Evolutionary conservation across 2,888 invertebrate species (phyloP).

Genomic region (Nebria salina): DNA sequence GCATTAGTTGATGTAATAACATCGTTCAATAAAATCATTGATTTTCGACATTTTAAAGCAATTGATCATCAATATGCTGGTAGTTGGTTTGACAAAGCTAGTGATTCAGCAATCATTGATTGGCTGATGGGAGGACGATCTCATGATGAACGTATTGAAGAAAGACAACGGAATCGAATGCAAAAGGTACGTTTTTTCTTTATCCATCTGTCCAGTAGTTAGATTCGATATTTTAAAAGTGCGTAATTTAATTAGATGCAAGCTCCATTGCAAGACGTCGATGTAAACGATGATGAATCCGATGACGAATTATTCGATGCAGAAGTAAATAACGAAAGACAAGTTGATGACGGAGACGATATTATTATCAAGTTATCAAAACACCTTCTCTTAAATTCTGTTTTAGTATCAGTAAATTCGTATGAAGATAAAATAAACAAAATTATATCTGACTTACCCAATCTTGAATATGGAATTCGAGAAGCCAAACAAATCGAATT

Average conservation of each 20-base stretch:
- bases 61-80: slow-evolving; percentile 53
- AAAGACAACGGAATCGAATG: slow-evolving; percentile 30
- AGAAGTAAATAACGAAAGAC: slow-evolving; percentile 29
- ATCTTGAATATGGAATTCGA: slow-evolving; percentile 8
- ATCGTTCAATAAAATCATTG: slow-evolving; percentile 58
- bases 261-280: slow-evolving; percentile 12
- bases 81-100: slow-evolving; percentile 59
- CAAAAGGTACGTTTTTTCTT: slow-evolving; percentile 18
- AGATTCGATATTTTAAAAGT: background rate
- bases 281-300: slow-evolving; percentile 27
- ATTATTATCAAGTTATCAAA: slow-evolving; percentile 21
- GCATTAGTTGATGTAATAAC: slow-evolving; percentile 51
- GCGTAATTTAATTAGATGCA: background rate
- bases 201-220: background rate
- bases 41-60: slow-evolving; percentile 51
- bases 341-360: slow-evolving; percentile 35
- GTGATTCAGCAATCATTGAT: slow-evolving; percentile 47
- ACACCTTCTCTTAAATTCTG: background rate
- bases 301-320: slow-evolving; percentile 45
- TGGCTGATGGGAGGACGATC: slow-evolving; percentile 52
- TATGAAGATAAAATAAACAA: slow-evolving; percentile 3
- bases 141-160: slow-evolving; percentile 27
- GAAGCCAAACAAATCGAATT: slow-evolving; percentile 49
- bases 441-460: slow-evolving; percentile 16
- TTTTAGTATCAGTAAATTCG: background rate